Percentiles rank a stretch among this genome's conserved stretches.
These are phyloP conservation scores for Neoscelio sp. DNA, from an alignment of 2,888 invertebrate species.

Conservation along the genomic window DNA sequence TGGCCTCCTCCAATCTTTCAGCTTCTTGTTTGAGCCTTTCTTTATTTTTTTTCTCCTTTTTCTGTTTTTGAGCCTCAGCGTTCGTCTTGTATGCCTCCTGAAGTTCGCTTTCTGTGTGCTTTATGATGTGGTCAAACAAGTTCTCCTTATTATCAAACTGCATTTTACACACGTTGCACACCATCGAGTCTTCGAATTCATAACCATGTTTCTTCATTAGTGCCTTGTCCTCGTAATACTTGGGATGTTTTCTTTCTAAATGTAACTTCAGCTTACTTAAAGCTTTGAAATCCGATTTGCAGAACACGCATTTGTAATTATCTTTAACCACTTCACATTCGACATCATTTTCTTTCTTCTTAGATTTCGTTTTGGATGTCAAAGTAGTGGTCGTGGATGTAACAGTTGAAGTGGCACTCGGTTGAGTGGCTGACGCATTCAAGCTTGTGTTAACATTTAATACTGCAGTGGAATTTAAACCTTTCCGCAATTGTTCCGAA, in stretches of 20 bases:
- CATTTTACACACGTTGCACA: slow-evolving; percentile 74
- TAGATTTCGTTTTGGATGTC: not conserved
- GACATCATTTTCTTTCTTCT: slow-evolving; percentile 18
- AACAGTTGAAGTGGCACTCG: not conserved
- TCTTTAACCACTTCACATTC: not conserved
- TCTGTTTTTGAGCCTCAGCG: slow-evolving; percentile 39
- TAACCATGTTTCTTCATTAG: slow-evolving; percentile 31
- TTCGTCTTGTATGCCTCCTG: slow-evolving; percentile 71
- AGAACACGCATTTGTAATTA: slow-evolving; percentile 29
- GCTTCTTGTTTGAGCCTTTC: not conserved
- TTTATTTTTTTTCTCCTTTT: not conserved
- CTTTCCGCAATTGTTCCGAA: not conserved
- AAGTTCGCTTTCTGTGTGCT: slow-evolving; percentile 75
- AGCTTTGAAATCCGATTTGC: slow-evolving; percentile 26
- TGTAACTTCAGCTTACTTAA: slow-evolving; percentile 45
- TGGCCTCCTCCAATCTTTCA: not conserved
- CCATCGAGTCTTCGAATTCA: slow-evolving; percentile 23
- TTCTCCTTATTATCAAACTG: slow-evolving; percentile 67
- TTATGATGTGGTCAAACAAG: slow-evolving; percentile 75
- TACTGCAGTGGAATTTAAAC: too few relatives aligned
- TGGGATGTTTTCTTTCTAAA: slow-evolving; percentile 1
- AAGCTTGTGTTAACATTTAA: too few relatives aligned
- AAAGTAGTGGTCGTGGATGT: not conserved
- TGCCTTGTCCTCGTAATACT: not conserved
- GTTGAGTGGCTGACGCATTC: too few relatives aligned